Percentiles rank a stretch among this genome's conserved stretches.
phyloP scores from a whole-genome alignment of 2,888 invertebrate species.

The Mesorhabditis belari region DNA sequence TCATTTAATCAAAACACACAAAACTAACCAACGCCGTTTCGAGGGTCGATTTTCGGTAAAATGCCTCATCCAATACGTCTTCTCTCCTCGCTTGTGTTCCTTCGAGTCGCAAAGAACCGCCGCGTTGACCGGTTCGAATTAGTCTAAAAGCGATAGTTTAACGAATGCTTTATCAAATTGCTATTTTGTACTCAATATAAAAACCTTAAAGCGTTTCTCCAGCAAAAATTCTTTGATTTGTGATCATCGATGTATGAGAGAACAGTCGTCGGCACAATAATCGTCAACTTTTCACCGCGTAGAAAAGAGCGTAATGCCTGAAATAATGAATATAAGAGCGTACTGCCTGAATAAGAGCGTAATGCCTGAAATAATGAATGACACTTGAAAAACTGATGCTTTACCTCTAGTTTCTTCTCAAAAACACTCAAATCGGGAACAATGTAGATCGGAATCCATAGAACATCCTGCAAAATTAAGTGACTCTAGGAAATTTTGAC shows the following conservation, averaged over 20 bases:
- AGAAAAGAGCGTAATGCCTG: not conserved
- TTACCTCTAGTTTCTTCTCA: not conserved
- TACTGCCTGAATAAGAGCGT: not conserved
- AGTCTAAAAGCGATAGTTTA: not conserved
- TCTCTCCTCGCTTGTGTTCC: not conserved
- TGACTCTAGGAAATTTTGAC: no score
- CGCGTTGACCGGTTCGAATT: not conserved
- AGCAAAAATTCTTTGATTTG: not conserved
- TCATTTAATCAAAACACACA: no score
- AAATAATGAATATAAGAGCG: no score
- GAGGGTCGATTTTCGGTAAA: not conserved
- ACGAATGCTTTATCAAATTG: no score
- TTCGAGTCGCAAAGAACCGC: not conserved
- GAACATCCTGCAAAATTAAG: not conserved
- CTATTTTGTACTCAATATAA: no score
- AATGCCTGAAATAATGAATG: no score
- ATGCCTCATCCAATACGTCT: not conserved
- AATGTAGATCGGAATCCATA: not conserved
- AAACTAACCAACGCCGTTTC: not conserved
- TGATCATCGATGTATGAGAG: not conserved
- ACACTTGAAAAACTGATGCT: no score
- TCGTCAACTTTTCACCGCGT: not conserved
- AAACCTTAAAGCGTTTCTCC: not conserved
- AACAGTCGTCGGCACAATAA: not conserved
- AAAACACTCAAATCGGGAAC: not conserved